A percentile compares a stretch with the other conserved stretches of the same genome.
phyloP scores from a whole-genome alignment of 2,113 vertebrate genomes.

The Hirundichthys speculiger region DNA sequence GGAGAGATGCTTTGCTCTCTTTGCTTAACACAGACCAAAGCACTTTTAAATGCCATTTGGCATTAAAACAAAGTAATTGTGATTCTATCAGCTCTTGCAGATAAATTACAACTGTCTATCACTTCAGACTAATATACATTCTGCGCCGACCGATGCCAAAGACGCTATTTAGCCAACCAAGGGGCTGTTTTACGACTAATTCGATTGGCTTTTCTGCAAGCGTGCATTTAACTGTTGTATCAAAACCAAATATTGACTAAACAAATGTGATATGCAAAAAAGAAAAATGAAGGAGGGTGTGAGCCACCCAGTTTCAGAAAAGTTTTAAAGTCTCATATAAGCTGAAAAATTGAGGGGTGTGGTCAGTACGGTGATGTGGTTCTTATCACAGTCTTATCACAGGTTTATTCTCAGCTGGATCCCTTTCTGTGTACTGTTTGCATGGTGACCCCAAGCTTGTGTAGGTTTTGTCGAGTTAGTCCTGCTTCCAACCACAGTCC shows the following conservation, averaged over 20 bases:
- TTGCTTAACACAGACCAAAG: constrained; percentile 37
- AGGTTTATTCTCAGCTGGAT: too few relatives aligned
- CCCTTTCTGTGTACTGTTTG: too few relatives aligned
- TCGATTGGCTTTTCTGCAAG: constrained; percentile 36
- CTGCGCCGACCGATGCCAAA: constrained; percentile 43
- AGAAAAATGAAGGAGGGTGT: constrained; percentile 11
- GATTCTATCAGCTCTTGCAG: constrained; percentile 49
- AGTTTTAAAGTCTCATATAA: not conserved
- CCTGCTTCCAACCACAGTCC: too few relatives aligned
- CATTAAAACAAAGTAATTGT: constrained; percentile 62
- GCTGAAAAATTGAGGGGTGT: constrained; percentile 4
- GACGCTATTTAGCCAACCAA: constrained; percentile 22
- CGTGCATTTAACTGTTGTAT: not conserved
- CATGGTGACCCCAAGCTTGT: too few relatives aligned
- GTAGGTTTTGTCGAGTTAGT: too few relatives aligned
- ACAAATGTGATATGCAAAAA: constrained; percentile 18
- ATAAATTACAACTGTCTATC: constrained; percentile 61
- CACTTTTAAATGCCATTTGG: constrained; percentile 65
- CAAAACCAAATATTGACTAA: constrained; percentile 14
- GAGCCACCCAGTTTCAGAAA: too few relatives aligned
- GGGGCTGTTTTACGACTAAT: constrained; percentile 33
- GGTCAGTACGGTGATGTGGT: not conserved
- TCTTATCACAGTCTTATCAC: too few relatives aligned
- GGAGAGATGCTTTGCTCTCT: constrained; percentile 47
- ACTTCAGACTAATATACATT: constrained; percentile 46